Base-by-base conservation (phyloP, 1,140 invertebrate species). In the Coenobita brevimanus region DNA sequence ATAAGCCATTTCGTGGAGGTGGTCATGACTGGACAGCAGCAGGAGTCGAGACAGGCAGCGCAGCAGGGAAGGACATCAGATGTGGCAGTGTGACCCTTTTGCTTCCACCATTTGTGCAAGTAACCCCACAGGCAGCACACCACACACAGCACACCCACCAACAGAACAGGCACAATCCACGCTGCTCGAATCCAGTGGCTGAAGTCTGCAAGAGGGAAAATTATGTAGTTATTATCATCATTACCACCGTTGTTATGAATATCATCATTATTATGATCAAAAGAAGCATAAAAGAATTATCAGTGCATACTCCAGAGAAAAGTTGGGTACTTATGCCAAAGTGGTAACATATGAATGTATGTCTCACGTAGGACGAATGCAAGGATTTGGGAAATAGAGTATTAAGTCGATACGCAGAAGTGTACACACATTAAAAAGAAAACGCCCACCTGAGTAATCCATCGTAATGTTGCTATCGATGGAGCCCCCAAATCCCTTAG, bases 401-500 rank as follows among this genome's bases (percentile, higher is more conserved):
- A n/a, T n/a, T n/a, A n/a, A n/a, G n/a, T n/a, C n/a, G n/a, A n/a
- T n/a, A n/a, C n/a, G n/a, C n/a, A n/a, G n/a, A n/a, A n/a, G n/a
- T n/a, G n/a, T n/a, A n/a, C n/a, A n/a, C n/a, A n/a, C n/a, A n/a
- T n/a, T n/a, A n/a, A n/a, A n/a, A n/a, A n/a, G n/a, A n/a, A n/a
- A n/a, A n/a, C n/a, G n/a, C n/a, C n/a, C n/a, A 82, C 80, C 80
- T 69, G 41, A 50, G 8, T 30, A 27, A 21, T 50, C 80, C 33
- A 10, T 24, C n/a, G 69, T 54, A 15, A 30, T 38, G 24, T 98
- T 98, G 91, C 97, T 98, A 92, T 99, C 97, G 36, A 95, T 92
- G n/a, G 97, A 98, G 1, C 98, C 98, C 0, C 98, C 98, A 30
- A 95, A 94, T 3, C 98, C 98, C 1, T 97, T 95, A 91, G 95